Conservation (phyloP, 92 coral and sea anemone species). For the Parazoanthus darwini region DNA sequence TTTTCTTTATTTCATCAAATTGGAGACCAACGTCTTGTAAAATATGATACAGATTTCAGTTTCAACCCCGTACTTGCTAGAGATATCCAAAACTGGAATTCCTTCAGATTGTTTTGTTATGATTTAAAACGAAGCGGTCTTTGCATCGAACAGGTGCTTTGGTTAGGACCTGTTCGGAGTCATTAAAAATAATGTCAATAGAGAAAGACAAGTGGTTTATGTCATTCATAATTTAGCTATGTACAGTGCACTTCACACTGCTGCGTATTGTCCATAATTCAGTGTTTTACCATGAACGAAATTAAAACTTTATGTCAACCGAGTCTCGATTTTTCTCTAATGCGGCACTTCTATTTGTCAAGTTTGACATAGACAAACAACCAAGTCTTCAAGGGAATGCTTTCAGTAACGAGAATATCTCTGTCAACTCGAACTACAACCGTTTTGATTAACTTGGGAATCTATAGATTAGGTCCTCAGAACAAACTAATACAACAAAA, state of each 20-base stretch:
- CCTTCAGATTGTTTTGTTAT: neutral
- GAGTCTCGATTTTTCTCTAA: neutral
- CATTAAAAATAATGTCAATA: neutral
- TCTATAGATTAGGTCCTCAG: neutral
- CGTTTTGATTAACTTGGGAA: neutral
- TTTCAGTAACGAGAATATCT: neutral
- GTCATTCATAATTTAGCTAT: conserved; percentile 25
- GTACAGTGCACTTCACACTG: neutral
- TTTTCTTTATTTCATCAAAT: neutral
- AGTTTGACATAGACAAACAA: neutral
- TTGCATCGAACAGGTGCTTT: conserved; percentile 9
- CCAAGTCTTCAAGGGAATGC: too few relatives aligned
- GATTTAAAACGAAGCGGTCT: neutral
- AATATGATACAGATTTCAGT: neutral
- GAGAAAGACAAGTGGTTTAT: conserved; percentile 10
- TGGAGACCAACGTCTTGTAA: neutral
- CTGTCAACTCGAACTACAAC: too few relatives aligned
- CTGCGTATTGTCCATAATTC: neutral
- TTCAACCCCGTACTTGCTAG: neutral
- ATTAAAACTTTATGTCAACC: neutral
- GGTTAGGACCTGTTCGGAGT: neutral
- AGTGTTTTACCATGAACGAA: neutral
- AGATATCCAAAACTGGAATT: neutral
- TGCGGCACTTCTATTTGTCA: neutral
- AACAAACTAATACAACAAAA: too few relatives aligned